Evolutionary conservation across 2,113 vertebrate genomes (phyloP), one percentile per base, ranked within the genome.

Genomic region (Trichomycterus rosablanca): DNA sequence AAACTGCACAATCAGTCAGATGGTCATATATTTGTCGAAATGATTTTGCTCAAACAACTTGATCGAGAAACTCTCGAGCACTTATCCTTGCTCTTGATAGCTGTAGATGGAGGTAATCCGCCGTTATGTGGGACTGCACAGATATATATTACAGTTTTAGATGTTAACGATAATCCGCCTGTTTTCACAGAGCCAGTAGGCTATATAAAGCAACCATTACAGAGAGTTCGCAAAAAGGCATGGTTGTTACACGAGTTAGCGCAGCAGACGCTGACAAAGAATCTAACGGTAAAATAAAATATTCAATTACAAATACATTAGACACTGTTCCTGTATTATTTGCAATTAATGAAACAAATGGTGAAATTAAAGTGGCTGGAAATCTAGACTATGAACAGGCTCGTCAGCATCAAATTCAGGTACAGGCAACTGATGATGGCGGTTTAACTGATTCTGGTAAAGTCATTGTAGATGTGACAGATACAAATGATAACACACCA

Each of bases 221-320:
- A 15, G 86, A 88, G 76, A 86, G 87, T 45, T 63, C 76, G 1
- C 32, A 58, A 0, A 66, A 57, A 1, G 77, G 81, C 0, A 68
- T 70, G 1, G n/a, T n/a, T n/a, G n/a, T n/a, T n/a, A n/a, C n/a
- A n/a, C n/a, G n/a, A n/a, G n/a, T 86, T 0, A 81, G 68, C 48
- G 85, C 86, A 4, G 73, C 77, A 4, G 86, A 89, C 62, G 57
- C 40, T 18, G 86, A 88, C 35, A 71, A 78, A 23, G 86, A 78
- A 44, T 11, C 73, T 18, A 84, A 87, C 23, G 72, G 70, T 1
- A 75, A 84, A 1, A 16, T 87, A 0, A n/a, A 19, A 0, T 89
- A 86, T 68, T 84, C 76, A 0, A 80, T 89, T 44, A 80, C 80
- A 0, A 80, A 0, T 71, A 79, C 3, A 78, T 67, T 67, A 3